Conservation (phyloP, 2,113 vertebrate genomes). For the Ovis aries region ARS-UI_Ramb_v3.0 NC_056071.1:20294001-20294500, state of each 20-base stretch:
- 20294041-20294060: not conserved
- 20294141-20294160: not conserved
- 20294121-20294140: not conserved
- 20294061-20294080: not conserved
- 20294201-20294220: not conserved
- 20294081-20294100: not conserved
- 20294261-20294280: not conserved
- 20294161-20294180: not conserved
- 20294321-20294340: not conserved
- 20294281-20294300: not conserved
- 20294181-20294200: not conserved
- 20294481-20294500: not conserved
- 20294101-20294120: not conserved
- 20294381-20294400: not conserved
- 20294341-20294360: not conserved
- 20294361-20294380: not conserved
- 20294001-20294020: not conserved
- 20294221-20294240: not conserved
- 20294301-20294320: not conserved
- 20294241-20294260: not conserved
- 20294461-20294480: fast-evolving
- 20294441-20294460: not conserved
- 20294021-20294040: not conserved
- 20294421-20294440: not conserved
- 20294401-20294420: not conserved